These are phyloP conservation scores for Coptodon bakossiorum DNA, from an alignment of 2,113 vertebrate species.

Conservation along the genomic window DNA sequence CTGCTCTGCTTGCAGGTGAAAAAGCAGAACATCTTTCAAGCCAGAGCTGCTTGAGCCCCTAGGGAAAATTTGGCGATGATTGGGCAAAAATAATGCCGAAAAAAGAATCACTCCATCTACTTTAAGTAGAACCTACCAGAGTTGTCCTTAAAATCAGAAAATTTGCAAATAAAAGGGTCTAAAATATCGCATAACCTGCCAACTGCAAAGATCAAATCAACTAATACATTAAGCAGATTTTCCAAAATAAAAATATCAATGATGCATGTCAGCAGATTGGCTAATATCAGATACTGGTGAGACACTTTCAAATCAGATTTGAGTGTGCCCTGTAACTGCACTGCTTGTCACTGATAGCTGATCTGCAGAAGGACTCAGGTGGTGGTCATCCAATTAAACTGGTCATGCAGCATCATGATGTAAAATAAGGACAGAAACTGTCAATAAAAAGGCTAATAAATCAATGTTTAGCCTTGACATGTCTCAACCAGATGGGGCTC, in stretches of 20 bases:
- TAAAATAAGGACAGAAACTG: constrained; percentile 18
- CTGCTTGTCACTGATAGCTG: constrained; percentile 12
- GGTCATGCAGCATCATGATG: neutral
- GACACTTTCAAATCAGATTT: constrained; percentile 1
- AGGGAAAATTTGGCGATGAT: neutral
- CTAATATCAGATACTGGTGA: neutral
- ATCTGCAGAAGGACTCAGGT: constrained; percentile 55
- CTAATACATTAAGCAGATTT: neutral
- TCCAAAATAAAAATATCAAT: neutral
- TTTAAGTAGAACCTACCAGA: neutral
- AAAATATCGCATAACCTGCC: neutral
- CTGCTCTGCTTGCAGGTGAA: neutral
- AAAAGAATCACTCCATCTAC: neutral
- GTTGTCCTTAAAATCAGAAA: neutral
- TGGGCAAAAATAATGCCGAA: neutral
- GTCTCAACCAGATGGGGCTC: constrained; percentile 30
- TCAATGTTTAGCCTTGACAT: constrained; percentile 22
- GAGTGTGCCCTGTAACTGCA: neutral
- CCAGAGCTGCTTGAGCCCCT: neutral
- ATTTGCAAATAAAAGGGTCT: neutral
- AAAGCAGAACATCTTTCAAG: neutral
- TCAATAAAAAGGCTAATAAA: constrained; percentile 57
- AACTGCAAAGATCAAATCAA: neutral
- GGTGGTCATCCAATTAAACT: constrained; percentile 43
- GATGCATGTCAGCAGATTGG: neutral